Evolutionary conservation across 2,888 invertebrate genomes (phyloP), one percentile per base, ranked within the genome.

Genomic region (Caenorhabditis sulstoni): DNA sequence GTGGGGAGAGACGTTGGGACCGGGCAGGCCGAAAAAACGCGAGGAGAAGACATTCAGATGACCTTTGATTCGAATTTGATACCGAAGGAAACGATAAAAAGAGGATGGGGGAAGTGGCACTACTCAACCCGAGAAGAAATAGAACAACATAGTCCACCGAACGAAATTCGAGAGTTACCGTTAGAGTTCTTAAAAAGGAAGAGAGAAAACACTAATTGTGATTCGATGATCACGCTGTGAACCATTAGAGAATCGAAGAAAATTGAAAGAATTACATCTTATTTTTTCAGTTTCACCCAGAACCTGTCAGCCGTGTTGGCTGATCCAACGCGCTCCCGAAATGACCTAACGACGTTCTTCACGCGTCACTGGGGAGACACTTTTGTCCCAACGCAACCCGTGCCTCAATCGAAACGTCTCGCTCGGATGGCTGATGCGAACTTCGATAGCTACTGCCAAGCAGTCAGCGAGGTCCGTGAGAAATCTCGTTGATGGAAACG

Each of bases 311-410:
- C 88, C 0, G 90, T 89, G 7, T 81, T 90, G 1, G 73, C 86
- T 7, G 89, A 88, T 77, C 88, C 89, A 50, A 58, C 94, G 81
- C 90, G 91, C 37, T 88, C 90, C 39, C 94, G 94, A 90, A 94
- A 96, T 83, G 97, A 96, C 91, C 95, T 95, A 91, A 93, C 93
- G 81, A 93, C 96, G 91, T 96, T 99, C 90, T 96, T 99, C 90
- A 96, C 96, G 0, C 96, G 95, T 91, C 96, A 96, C 79, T 99
- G 98, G 98, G 98, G 99, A 52, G 97, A 97, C 88, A 93, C 93
- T 75, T 99, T 99, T 91, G 93, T 96, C 20, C 96, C 96, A 81
- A 94, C 75, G 11, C 59, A 93, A 29, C 93, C 94, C 53, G 93
- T 96, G 86, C 93, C 94, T 45, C 93, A 94, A 84, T 95, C 95